Conservation (phyloP, 2,888 invertebrate species). For the Calameuta filiformis region DNA sequence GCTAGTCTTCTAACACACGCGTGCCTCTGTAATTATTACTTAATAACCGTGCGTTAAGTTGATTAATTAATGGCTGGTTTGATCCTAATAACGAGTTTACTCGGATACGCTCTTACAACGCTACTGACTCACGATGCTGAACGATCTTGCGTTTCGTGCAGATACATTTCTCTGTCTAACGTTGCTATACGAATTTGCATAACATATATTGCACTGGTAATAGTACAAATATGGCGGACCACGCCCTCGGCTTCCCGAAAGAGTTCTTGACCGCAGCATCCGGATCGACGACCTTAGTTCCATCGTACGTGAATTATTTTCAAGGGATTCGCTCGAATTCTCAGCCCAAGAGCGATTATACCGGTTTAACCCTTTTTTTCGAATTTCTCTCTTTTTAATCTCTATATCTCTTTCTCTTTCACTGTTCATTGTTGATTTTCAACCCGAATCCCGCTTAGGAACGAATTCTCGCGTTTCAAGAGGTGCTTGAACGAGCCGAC, state of each 20-base stretch:
- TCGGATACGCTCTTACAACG: background rate
- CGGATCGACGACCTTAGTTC: background rate
- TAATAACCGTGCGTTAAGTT: conserved; percentile 42
- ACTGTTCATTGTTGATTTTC: background rate
- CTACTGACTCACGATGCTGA: background rate
- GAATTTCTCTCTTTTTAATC: background rate
- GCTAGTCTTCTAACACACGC: conserved; percentile 17
- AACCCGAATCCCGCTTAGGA: background rate
- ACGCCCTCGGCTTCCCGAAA: conserved; percentile 5
- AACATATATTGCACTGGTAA: background rate
- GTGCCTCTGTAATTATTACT: conserved; percentile 40
- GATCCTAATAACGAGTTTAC: conserved; percentile 6
- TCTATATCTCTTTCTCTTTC: background rate
- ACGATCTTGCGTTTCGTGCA: background rate
- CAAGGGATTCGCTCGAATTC: background rate
- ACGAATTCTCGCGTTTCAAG: background rate
- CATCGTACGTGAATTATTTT: background rate
- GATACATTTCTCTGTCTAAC: background rate
- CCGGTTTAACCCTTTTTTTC: background rate
- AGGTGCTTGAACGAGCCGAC: conserved; percentile 22
- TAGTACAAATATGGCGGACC: background rate
- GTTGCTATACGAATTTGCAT: background rate
- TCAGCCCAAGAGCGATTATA: background rate
- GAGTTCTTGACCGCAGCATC: background rate
- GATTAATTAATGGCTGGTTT: conserved; percentile 43